phyloP scores from a whole-genome alignment of 2,888 invertebrate genomes.

The Glyphotaelius pellucidus region DNA sequence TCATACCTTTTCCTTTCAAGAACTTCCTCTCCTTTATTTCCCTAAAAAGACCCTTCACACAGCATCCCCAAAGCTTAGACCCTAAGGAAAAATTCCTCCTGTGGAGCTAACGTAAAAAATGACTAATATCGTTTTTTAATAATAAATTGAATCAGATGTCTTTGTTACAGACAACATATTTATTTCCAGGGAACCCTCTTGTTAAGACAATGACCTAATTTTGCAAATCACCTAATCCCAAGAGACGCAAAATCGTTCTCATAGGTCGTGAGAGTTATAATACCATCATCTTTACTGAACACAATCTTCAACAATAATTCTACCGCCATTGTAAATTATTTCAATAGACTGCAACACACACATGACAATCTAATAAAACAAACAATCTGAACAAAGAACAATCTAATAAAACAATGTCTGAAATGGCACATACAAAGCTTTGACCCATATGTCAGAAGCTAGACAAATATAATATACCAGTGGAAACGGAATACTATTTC shows the following conservation, averaged over 20 bases:
- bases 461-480: background rate
- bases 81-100: too few species aligned
- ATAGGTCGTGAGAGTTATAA: background rate
- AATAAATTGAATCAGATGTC: background rate
- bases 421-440: background rate
- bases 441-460: background rate
- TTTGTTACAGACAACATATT: background rate
- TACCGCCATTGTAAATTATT: background rate
- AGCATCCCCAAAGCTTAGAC: too few species aligned
- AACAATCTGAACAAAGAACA: background rate
- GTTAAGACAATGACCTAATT: background rate
- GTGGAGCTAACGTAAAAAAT: too few species aligned
- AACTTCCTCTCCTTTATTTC: too few species aligned
- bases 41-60: too few species aligned
- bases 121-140: too few species aligned
- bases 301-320: background rate
- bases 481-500: background rate
- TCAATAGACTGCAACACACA: background rate
- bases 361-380: too few species aligned
- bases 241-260: background rate
- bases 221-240: background rate
- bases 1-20: too few species aligned
- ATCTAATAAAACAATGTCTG: background rate
- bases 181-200: background rate
- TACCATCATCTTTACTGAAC: background rate